Evolutionary conservation across 2,113 vertebrate species (phyloP), one percentile per base, ranked within the genome.

Genomic region (Toxotes jaculatrix): DNA sequence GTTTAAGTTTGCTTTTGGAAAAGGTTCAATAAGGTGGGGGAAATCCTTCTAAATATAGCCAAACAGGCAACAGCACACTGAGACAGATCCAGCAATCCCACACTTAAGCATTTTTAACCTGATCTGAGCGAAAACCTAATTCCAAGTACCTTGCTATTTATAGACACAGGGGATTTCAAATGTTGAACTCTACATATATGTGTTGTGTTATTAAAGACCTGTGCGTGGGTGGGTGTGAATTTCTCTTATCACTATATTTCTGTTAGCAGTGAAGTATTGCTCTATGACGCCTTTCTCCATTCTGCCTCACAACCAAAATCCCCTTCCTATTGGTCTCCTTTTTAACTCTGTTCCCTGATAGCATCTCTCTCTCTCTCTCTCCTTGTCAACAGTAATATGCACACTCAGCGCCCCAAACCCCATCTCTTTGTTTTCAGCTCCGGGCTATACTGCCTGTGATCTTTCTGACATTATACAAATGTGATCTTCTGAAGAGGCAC

Each of bases 371-470:
- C 62, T 73, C 67, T 72, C 43, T 65, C 38, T 57, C 60, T 55
- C 60, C 10, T 47, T 61, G 38, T 63, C 45, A 53, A 3, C 63
- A 77, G 38, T 76, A 73, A 78, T 64, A 66, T 83, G 63, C 80
- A 76, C 62, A 67, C 59, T 80, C 82, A 70, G 65, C 73, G 71
- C 42, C 53, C 45, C 81, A 77, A 84, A 11, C 53, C 49, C 62
- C 56, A 69, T 12, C 49, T 72, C 73, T 89, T 90, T 88, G 78
- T 88, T 65, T 87, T 38, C 73, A 81, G 83, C 80, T 83, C 72
- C 74, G 36, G 49, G 77, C 61, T 74, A 31, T 19, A 11, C 57
- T 12, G 76, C 76, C 60, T 69, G 36, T 80, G 80, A 88, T 60
- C 64, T 53, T 27, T 55, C 32, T 7, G 78, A 73, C 78, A 69